A percentile compares a stretch with the other conserved stretches of the same genome.
These are phyloP conservation scores for Nephotettix cincticeps DNA, from an alignment of 1,140 invertebrate genomes.

Conservation along the genomic window DNA sequence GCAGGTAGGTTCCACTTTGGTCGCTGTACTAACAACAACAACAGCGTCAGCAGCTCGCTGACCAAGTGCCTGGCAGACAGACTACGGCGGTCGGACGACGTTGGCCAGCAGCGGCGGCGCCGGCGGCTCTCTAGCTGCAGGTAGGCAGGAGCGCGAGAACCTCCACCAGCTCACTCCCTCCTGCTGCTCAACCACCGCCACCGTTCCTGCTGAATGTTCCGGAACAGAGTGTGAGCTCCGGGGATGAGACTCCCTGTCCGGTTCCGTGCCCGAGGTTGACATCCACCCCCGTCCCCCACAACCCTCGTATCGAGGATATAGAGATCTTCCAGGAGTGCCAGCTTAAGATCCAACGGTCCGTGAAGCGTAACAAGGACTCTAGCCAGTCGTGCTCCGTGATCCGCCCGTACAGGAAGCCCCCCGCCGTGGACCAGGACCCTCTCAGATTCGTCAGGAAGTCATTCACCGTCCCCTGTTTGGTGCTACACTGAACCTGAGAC, in stretches of 20 bases:
- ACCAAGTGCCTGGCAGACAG: no score
- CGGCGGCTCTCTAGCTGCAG: no score
- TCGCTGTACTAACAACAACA: slow-evolving; percentile 29
- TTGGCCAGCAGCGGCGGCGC: no score
- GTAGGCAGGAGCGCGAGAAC: slow-evolving; percentile 19
- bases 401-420: background rate
- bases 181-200: background rate
- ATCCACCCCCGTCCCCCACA: slow-evolving; percentile 8
- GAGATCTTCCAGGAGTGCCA: slow-evolving; percentile 40
- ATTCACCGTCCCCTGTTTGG: slow-evolving; percentile 25
- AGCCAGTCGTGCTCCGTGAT: background rate
- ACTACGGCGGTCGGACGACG: slow-evolving; percentile 16
- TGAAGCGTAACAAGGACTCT: slow-evolving; percentile 10
- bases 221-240: background rate
- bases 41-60: slow-evolving; percentile 16
- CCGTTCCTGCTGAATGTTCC: no score
- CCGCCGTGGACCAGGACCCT: background rate
- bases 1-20: slow-evolving; percentile 34
- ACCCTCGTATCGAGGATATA: slow-evolving; percentile 37
- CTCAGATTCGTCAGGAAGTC: slow-evolving; percentile 22
- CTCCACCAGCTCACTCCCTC: slow-evolving; percentile 21
- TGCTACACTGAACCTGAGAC: slow-evolving; percentile 22
- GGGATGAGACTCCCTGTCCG: background rate
- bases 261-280: background rate
- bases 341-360: slow-evolving; percentile 31